Evolutionary conservation across 2,797 vertebrate species (phyloP).

Genomic region (Triplophysa bombifrons): DNA sequence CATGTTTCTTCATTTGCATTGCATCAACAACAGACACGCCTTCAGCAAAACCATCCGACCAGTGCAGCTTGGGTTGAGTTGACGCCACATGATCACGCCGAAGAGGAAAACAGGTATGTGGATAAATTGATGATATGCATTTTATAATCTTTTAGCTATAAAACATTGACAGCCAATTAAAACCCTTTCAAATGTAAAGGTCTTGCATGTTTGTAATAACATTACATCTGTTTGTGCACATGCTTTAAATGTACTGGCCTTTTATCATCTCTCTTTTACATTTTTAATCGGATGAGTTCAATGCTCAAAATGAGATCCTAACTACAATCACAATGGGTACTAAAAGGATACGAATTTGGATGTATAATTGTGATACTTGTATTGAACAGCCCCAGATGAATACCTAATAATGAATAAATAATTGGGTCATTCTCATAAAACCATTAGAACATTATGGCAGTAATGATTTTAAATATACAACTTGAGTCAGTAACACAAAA

Average conservation of each 20-base stretch:
- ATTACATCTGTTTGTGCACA: too few relatives aligned
- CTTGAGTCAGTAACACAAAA: too few relatives aligned
- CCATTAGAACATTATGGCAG: too few relatives aligned
- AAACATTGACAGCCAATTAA: too few relatives aligned
- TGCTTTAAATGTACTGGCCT: too few relatives aligned
- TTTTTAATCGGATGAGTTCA: not conserved
- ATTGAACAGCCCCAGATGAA: not conserved
- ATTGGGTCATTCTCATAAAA: too few relatives aligned
- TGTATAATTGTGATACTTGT: not conserved
- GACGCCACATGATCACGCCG: slow-evolving; percentile 68
- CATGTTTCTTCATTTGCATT: slow-evolving; percentile 80
- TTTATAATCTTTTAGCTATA: too few relatives aligned
- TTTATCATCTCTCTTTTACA: not conserved
- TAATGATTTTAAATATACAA: too few relatives aligned
- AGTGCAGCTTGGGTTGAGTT: slow-evolving; percentile 83
- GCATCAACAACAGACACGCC: slow-evolving; percentile 76
- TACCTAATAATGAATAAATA: not conserved
- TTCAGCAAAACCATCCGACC: slow-evolving; percentile 79
- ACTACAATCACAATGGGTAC: not conserved
- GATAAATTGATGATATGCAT: too few relatives aligned
- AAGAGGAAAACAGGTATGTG: slow-evolving; percentile 79
- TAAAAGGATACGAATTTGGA: too few relatives aligned
- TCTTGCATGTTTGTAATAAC: too few relatives aligned
- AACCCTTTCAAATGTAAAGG: too few relatives aligned
- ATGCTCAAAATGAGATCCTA: not conserved